Conservation (phyloP, 2,113 vertebrate species). For the Eubucco bourcierii region DNA sequence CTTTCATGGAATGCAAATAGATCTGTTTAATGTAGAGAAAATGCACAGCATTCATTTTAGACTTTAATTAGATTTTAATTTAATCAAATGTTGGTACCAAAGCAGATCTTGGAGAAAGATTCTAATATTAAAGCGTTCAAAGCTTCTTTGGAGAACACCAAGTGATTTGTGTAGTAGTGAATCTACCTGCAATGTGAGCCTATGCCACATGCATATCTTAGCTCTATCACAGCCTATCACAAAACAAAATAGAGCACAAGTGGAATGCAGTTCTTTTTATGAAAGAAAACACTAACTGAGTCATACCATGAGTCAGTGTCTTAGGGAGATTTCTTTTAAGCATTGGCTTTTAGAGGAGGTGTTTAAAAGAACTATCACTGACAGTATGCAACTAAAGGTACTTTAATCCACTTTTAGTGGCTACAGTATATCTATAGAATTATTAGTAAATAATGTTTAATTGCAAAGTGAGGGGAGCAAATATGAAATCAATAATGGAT, state of each 20-base stretch:
- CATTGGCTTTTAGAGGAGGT: background rate
- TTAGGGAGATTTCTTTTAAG: background rate
- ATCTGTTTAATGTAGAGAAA: constrained; percentile 24
- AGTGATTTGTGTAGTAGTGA: constrained; percentile 43
- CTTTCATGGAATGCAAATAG: constrained; percentile 55
- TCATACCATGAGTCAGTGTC: background rate
- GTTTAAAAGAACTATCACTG: background rate
- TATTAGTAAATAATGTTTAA: background rate
- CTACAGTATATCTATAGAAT: background rate
- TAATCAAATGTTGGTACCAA: constrained; percentile 59
- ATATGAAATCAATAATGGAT: background rate
- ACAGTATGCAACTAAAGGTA: background rate
- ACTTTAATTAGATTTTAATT: constrained; percentile 69
- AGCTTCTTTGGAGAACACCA: constrained; percentile 12
- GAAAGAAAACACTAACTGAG: background rate
- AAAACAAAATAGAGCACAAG: background rate
- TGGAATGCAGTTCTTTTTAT: background rate
- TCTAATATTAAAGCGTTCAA: constrained; percentile 50
- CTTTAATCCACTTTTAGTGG: background rate
- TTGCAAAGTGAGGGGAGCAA: background rate
- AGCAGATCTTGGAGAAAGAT: constrained; percentile 54
- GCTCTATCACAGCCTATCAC: background rate
- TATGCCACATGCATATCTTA: background rate
- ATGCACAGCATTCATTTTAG: constrained; percentile 56
- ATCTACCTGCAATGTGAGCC: constrained; percentile 25